Base-by-base conservation (phyloP, 1,140 invertebrate species). In the Heliconius nattereri region DNA sequence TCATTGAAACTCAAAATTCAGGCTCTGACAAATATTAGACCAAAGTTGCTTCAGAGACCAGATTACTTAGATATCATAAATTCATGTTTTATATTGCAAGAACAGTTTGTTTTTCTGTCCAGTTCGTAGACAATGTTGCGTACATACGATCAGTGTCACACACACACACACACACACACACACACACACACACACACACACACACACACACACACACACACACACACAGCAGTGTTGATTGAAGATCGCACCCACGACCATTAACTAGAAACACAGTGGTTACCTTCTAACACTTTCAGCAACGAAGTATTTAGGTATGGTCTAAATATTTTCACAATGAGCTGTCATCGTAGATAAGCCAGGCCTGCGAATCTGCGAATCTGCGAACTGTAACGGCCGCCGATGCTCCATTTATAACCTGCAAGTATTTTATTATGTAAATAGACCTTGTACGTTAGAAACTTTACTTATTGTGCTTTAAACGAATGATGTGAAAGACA, bases 1-100 rank as follows among this genome's bases (percentile, higher is more conserved):
- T 78, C 76, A 82, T 82, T 81, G 77, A 81, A 82, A 72, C 54
- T 70, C 26, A 26, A 66, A 60, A 66, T 29, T 54, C 23, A 57
- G 35, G 57, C 57, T 60, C 66, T 37, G 32, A 26, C 29, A 35
- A 29, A 66, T 66, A 29, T 66, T 66, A 29, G 60, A 66, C 19
- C 13, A 45, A 13, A 45, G 16, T 45, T 45, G 40, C 40, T 35
- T 35, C 32, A 35, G 32, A 35, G 6, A 35, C 32, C 32, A 35
- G 32, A 35, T 35, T 35, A 35, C 32, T 35, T 35, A 35, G 23
- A 26, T 29, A 29, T 26, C 3, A 66, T 66, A 66, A 66, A 66
- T 26, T 26, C 3, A 66, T 66, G 9, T 66, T 66, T 29, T 26
- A 1, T 9, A 29, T 66, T 66, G 60, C 13, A 66, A 66, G 29